These are phyloP conservation scores for Macrotis lagotis DNA, from an alignment of 2,113 vertebrate genomes.

Conservation along the genomic window DNA sequence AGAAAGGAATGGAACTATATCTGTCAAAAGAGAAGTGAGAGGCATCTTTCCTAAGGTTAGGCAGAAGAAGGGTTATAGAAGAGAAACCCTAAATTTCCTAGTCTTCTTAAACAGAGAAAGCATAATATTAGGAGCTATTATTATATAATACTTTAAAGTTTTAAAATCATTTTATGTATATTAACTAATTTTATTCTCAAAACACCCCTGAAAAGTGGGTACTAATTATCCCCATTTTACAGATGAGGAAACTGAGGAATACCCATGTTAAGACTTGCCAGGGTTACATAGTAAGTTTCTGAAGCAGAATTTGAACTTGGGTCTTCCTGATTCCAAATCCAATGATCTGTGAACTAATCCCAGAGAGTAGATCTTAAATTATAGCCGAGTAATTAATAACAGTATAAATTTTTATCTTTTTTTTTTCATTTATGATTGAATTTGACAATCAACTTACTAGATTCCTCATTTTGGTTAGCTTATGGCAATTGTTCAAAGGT, in stretches of 20 bases:
- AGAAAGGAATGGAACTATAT: constrained; percentile 46
- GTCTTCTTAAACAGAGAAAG: neutral
- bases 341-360: neutral
- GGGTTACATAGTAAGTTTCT: neutral
- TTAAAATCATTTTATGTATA: neutral
- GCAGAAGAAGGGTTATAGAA: neutral
- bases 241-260: neutral
- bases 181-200: neutral
- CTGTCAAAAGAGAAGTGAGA: constrained; percentile 65
- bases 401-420: neutral
- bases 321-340: neutral
- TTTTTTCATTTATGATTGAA: neutral
- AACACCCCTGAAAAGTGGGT: neutral
- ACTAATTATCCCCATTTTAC: neutral
- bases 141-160: neutral
- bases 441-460: neutral
- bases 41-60: constrained; percentile 24
- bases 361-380: neutral
- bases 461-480: neutral
- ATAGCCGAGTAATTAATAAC: neutral
- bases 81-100: neutral
- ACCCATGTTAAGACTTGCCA: neutral
- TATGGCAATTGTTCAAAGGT: neutral
- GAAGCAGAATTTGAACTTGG: neutral
- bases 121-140: neutral